phyloP scores from a whole-genome alignment of 2,888 invertebrate species.

The Embidobia sp. region DNA sequence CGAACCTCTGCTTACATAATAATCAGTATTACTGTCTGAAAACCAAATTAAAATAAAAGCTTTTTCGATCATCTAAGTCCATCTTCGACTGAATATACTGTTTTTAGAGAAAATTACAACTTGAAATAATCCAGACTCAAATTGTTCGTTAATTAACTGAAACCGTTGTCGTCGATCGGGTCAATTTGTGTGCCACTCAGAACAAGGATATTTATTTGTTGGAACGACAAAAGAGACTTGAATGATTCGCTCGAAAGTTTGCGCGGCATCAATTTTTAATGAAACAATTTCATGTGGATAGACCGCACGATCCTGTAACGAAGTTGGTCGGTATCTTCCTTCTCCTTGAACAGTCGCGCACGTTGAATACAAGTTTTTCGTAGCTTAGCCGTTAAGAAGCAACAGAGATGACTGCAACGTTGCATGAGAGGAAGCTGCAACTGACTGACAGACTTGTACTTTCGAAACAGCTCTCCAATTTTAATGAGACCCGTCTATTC shows the following conservation, averaged over 20 bases:
- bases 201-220: no score
- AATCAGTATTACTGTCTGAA: slow-evolving; percentile 54
- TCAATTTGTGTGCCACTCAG: background rate
- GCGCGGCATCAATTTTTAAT: slow-evolving; percentile 11
- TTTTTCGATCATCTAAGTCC: slow-evolving; percentile 21
- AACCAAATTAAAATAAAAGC: slow-evolving; percentile 51
- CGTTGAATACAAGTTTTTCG: slow-evolving; percentile 62
- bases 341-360: slow-evolving; percentile 51
- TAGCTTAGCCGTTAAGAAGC: slow-evolving; percentile 66
- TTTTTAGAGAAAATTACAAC: no score
- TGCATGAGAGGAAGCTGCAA: slow-evolving; percentile 73
- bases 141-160: no score
- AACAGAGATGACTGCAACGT: slow-evolving; percentile 68
- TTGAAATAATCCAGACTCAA: slow-evolving; percentile 18
- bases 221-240: background rate
- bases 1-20: slow-evolving; percentile 54
- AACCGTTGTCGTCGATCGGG: no score
- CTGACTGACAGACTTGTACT: slow-evolving; percentile 80
- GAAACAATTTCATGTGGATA: slow-evolving; percentile 25
- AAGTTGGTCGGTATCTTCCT: slow-evolving; percentile 38
- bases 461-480: slow-evolving; percentile 81
- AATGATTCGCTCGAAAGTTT: slow-evolving; percentile 7
- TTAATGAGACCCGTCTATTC: slow-evolving; percentile 80
- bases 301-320: slow-evolving; percentile 9
- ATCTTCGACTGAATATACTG: slow-evolving; percentile 16